Evolutionary conservation across 2,888 invertebrate genomes (phyloP), one percentile per base, ranked within the genome.

Genomic region (Lasioglossum malachurum): DNA sequence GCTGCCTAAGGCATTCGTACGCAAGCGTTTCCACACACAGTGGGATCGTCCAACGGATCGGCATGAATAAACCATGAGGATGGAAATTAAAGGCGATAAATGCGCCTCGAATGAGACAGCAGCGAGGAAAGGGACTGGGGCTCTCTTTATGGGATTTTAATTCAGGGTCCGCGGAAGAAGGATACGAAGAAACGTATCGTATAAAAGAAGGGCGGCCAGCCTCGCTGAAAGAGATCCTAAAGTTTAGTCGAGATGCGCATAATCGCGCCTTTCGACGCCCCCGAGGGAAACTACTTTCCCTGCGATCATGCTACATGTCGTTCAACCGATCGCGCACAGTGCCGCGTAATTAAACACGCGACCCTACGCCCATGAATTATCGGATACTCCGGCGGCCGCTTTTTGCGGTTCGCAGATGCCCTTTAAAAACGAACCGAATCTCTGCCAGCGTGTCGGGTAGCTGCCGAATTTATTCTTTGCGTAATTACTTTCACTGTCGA

Each of bases 81-180:
- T 94, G 94, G 93, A 94, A 94, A 94, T 94, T 94, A 94, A 94
- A 94, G 94, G 94, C 94, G 94, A 94, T 94, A 94, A 94, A 94
- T 94, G 93, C 92, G 91, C 90, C 82, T 89, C 90, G 92, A 94
- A 93, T 94, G 94, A 93, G 93, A 93, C 92, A 92, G 91, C 86
- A 76, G 82, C 89, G 88, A 88, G 91, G 90, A 92, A 92, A 92
- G 89, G 87, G 89, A 91, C 88, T 79, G 82, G 78, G 31, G 69
- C 81, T 83, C 81, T 83, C 90, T 94, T 94, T 93, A 94, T 94
- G 92, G 91, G 93, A 94, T 94, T 94, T 94, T 94, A 94, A 94
- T 94, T 93, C 94, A 93, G 89, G 88, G 88, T 84, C 89, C 88
- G 82, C 79, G 82, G 76, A 75, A 87, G 78, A 74, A 64, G 73